A percentile compares a stretch with the other conserved stretches of the same genome.
Conservation (phyloP, 2,888 invertebrate genomes). For the Dioctria rufipes region DNA sequence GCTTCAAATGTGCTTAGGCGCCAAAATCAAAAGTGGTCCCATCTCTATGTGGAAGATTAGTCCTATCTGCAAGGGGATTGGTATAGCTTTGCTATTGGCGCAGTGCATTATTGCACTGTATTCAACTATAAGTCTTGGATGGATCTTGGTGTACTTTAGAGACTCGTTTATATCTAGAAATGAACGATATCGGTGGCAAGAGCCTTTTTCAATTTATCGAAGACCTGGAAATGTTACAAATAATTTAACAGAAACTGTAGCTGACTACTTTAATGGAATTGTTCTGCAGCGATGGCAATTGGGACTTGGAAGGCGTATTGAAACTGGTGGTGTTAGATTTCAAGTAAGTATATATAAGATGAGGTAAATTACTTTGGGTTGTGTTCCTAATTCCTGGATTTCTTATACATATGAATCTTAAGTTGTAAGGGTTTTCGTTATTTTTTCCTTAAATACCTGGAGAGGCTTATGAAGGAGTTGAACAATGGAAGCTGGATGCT, state of each 20-base stretch:
- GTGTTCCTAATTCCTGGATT: conserved; percentile 6
- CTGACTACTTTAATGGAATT: conserved; percentile 88
- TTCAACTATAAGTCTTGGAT: conserved; percentile 90
- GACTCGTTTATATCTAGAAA: conserved; percentile 88
- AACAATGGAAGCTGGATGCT: too few species aligned
- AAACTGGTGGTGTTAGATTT: conserved; percentile 67
- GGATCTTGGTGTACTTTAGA: conserved; percentile 90
- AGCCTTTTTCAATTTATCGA: conserved; percentile 80
- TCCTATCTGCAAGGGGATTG: conserved; percentile 92
- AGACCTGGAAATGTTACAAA: conserved; percentile 75
- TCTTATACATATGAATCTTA: too few species aligned
- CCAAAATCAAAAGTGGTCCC: conserved; percentile 86
- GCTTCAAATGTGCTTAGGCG: conserved; percentile 87
- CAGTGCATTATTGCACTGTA: conserved; percentile 89
- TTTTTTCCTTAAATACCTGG: too few species aligned
- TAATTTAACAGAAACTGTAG: conserved; percentile 82
- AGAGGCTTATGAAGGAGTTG: too few species aligned
- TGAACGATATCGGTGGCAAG: conserved; percentile 86
- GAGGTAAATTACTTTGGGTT: background rate
- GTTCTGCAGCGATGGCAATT: conserved; percentile 77
- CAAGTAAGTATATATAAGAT: conserved; percentile 63
- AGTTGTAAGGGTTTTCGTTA: too few species aligned
- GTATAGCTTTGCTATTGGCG: conserved; percentile 83
- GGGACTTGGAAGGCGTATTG: conserved; percentile 66
- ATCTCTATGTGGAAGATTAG: conserved; percentile 96